Evolutionary conservation across 2,113 vertebrate species (phyloP), one percentile per base, ranked within the genome.

Genomic region (Archilochus colubris): DNA sequence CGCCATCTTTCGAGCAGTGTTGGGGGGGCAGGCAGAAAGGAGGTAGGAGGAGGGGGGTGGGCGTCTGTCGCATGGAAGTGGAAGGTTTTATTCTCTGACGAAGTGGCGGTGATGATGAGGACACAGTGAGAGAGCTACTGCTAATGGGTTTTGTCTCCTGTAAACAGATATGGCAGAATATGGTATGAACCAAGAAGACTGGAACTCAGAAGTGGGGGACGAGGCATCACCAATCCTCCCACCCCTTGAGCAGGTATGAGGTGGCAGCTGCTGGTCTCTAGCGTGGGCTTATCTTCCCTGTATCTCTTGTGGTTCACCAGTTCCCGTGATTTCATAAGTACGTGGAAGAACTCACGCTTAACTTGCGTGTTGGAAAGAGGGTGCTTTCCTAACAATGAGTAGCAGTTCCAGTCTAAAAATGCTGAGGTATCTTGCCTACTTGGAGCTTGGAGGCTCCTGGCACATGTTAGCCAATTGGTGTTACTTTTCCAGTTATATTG

Each of bases 21-120:
- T 0, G 0, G 0, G 4, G 12, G 0, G 1, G 1, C 0, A 40
- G 0, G 30, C 0, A 3, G 13, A 0, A 0, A 1, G 5, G 8
- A 11, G 87, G 69, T 36, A 3, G 8, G 40, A 2, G 11, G n/a
- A n/a, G 0, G 5, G 17, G 3, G 6, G 1, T 13, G 4, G 7
- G 21, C 0, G 2, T 3, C 5, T 21, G 1, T 14, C 5, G n/a
- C 1, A 1, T 6, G 20, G 22, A 12, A 19, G 9, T 2, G 18
- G 16, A 31, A 7, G 7, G 36, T 1, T 33, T 20, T 22, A 5
- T 9, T 50, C 12, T 40, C 1, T 3, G 10, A 6, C 2, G 10
- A 36, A 13, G 28, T 3, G 3, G 48, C 18, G 22, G 9, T 20
- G 28, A 6, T 1, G 5, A 2, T 14, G 25, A 31, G 27, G 54